Evolutionary conservation across 2,888 invertebrate genomes (phyloP).

Genomic region (Apodemia zela): DNA sequence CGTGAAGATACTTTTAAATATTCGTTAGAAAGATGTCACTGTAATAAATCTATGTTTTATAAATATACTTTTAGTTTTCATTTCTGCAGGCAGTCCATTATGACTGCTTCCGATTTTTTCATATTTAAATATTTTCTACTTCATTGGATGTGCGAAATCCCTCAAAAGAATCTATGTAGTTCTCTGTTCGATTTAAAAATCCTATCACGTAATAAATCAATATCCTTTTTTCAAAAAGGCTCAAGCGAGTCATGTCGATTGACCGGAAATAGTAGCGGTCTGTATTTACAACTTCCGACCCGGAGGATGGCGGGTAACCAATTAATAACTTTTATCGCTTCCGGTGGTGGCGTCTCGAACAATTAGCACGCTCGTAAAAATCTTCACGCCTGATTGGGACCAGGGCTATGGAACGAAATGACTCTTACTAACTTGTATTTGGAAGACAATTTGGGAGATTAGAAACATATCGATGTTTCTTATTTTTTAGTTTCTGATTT

Average conservation of each 20-base stretch:
- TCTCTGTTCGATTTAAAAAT: no score
- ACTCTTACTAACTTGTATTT: slow-evolving; percentile 66
- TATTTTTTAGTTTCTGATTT: background rate
- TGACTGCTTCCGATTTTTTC: no score
- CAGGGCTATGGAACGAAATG: slow-evolving; percentile 22
- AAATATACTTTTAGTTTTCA: no score
- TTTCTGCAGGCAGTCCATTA: no score
- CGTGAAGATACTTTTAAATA: no score
- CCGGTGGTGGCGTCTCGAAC: slow-evolving; percentile 61
- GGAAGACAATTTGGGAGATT: background rate
- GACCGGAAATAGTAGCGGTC: slow-evolving; percentile 25
- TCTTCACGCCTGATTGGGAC: slow-evolving; percentile 68
- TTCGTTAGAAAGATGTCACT: no score
- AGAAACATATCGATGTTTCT: no score
- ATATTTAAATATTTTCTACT: no score
- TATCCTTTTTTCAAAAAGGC: background rate
- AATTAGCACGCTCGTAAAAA: slow-evolving; percentile 74
- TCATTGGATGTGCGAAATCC: no score
- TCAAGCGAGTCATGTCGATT: slow-evolving; percentile 17
- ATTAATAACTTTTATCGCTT: slow-evolving; percentile 78
- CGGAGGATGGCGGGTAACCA: slow-evolving; percentile 63
- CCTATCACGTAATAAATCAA: background rate
- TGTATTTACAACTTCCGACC: slow-evolving; percentile 71
- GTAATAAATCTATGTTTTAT: no score
- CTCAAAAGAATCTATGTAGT: no score